Evolutionary conservation across 1,140 invertebrate genomes (phyloP).

Genomic region (Mamestra configurata): DNA sequence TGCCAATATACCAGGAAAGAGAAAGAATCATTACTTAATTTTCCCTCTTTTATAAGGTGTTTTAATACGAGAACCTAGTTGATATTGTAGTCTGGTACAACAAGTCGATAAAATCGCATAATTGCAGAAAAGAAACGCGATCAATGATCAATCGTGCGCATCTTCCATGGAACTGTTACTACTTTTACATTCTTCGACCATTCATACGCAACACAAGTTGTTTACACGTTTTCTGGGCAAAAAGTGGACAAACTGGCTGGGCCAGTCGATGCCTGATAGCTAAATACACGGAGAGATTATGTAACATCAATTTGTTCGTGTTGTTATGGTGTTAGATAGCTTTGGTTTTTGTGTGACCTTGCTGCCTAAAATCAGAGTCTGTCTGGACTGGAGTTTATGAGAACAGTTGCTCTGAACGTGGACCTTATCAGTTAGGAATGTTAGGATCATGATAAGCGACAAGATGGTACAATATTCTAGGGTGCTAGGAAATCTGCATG

Average conservation of each 20-base stretch:
- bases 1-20: too few species aligned
- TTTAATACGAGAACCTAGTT: too few species aligned
- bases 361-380: background rate
- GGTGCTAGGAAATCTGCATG: too few species aligned
- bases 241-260: background rate
- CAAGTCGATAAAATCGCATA: slow-evolving; percentile 3
- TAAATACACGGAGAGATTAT: background rate
- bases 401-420: too few species aligned
- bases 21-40: too few species aligned
- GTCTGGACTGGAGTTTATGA: too few species aligned
- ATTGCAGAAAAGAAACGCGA: slow-evolving; percentile 27
- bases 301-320: slow-evolving; percentile 7
- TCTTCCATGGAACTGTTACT: slow-evolving; percentile 28
- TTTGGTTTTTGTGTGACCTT: background rate
- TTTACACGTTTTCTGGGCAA: slow-evolving; percentile 7
- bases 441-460: too few species aligned
- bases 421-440: too few species aligned
- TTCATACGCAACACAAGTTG: slow-evolving; percentile 21
- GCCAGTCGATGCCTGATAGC: background rate
- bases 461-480: too few species aligned
- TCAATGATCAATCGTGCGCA: background rate
- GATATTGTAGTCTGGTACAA: too few species aligned
- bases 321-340: background rate
- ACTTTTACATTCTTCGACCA: slow-evolving; percentile 41
- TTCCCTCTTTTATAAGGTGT: too few species aligned